Evolutionary conservation across 2,797 vertebrate genomes (phyloP), one percentile per base, ranked within the genome.

Genomic region (Gymnoscopelus braueri): DNA sequence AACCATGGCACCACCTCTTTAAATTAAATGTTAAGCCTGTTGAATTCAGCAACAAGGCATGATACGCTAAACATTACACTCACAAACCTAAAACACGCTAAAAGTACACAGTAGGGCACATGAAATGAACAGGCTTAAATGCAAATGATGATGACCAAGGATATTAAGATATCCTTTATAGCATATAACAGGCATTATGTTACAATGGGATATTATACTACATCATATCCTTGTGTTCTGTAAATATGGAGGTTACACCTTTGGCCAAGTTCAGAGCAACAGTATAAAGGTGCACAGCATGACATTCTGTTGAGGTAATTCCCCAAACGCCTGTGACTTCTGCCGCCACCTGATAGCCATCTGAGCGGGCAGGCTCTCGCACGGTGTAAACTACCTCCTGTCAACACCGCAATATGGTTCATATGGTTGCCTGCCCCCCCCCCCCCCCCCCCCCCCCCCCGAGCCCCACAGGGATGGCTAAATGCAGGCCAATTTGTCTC

Each of bases 351-450:
- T 81, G 75, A 89, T 78, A 84, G 55, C 72, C 82, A 78, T 83
- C 77, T 75, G 77, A 89, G 81, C 68, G 76, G 57, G 66, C 77
- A 73, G 81, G 75, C 78, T 66, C 62, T 74, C 78, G 62, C 72
- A 26, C 77, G 68, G 74, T 76, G 80, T 78, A 81, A 89, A 81
- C 74, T 75, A 75, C 73, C 80, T 77, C 79, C 69, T 65, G 74
- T 89, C 85, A 87, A 59, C 74, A 79, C 66, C 60, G 59, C 87
- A 88, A 84, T 84, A 81, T 87, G 85, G 55, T 69, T 71, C 44
- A 83, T 84, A 81, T 87, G 85, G 59, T 67, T 70, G 39, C 78
- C 32, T 70, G 79, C 73, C 76, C 74, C 44, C 60, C 60, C 14
- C 70, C 75, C 39, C 39, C 60, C 14, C 70, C 75, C 39, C 73